Evolutionary conservation across 2,797 vertebrate genomes (phyloP).

Genomic region (Diceros bicornis): DNA sequence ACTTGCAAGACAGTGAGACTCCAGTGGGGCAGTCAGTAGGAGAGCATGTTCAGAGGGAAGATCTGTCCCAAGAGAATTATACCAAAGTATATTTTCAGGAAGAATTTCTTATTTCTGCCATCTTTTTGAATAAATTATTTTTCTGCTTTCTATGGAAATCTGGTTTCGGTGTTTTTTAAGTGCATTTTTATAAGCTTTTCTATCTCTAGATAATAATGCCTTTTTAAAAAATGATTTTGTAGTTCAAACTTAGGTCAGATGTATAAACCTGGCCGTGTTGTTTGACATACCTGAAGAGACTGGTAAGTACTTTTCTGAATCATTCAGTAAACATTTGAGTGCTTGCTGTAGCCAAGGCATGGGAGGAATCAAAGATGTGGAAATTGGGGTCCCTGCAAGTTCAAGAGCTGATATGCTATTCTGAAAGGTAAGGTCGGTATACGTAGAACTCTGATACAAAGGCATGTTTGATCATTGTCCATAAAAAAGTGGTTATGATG

Average conservation of each 20-base stretch:
- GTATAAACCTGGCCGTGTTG: not conserved
- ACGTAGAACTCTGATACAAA: not conserved
- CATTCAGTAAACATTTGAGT: slow-evolving; percentile 8
- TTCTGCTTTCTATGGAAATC: slow-evolving; percentile 84
- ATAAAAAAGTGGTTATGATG: not conserved
- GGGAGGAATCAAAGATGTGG: not conserved
- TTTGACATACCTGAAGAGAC: slow-evolving; percentile 20
- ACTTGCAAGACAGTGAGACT: not conserved
- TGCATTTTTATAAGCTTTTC: slow-evolving; percentile 69
- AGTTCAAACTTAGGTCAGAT: slow-evolving; percentile 53
- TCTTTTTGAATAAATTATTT: slow-evolving; percentile 89
- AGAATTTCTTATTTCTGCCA: slow-evolving; percentile 84
- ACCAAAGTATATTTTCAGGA: slow-evolving; percentile 78
- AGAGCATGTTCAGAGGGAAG: slow-evolving; percentile 42
- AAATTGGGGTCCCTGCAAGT: not conserved
- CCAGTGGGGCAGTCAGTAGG: not conserved
- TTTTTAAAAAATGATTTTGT: slow-evolving; percentile 46
- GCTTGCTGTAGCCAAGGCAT: not conserved
- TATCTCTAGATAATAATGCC: slow-evolving; percentile 18
- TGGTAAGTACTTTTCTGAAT: slow-evolving; percentile 67
- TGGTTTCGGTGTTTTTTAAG: slow-evolving; percentile 73
- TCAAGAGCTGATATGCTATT: not conserved
- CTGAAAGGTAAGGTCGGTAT: not conserved
- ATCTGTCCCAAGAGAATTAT: slow-evolving; percentile 34
- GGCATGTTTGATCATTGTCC: not conserved